Evolutionary conservation across 1,140 invertebrate species (phyloP).

Genomic region (Diplogasteroides magnus): DNA sequence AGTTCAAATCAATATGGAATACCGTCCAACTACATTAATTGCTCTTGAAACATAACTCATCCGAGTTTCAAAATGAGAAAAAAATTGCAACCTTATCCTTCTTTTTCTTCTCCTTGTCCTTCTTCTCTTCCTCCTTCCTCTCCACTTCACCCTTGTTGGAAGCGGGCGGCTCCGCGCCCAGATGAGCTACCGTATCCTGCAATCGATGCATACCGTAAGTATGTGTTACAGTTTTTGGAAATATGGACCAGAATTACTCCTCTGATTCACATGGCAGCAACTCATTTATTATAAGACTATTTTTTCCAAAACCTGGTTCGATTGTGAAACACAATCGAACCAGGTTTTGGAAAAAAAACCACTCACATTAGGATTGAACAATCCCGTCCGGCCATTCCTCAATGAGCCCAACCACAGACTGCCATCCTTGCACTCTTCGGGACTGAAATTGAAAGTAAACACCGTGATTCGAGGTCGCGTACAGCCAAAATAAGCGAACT

Average conservation of each 20-base stretch:
- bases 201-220: too few species aligned
- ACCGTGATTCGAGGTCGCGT: too few species aligned
- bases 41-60: too few species aligned
- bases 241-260: too few species aligned
- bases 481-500: too few species aligned
- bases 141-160: constrained; percentile 19
- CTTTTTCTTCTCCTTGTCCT: constrained; percentile 69
- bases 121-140: constrained; percentile 58
- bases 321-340: background rate
- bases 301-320: background rate
- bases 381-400: constrained; percentile 73
- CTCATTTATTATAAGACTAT: too few species aligned
- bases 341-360: background rate
- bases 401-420: constrained; percentile 77
- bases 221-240: too few species aligned
- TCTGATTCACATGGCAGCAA: too few species aligned
- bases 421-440: constrained; percentile 24
- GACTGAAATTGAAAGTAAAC: too few species aligned
- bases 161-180: constrained; percentile 61
- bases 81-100: background rate
- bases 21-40: too few species aligned
- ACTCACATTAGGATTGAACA: constrained; percentile 71
- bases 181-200: constrained; percentile 74
- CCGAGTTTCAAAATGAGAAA: too few species aligned
- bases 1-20: background rate